Conservation (phyloP, 2,888 invertebrate genomes). For the Melinopterus prodromus region DNA sequence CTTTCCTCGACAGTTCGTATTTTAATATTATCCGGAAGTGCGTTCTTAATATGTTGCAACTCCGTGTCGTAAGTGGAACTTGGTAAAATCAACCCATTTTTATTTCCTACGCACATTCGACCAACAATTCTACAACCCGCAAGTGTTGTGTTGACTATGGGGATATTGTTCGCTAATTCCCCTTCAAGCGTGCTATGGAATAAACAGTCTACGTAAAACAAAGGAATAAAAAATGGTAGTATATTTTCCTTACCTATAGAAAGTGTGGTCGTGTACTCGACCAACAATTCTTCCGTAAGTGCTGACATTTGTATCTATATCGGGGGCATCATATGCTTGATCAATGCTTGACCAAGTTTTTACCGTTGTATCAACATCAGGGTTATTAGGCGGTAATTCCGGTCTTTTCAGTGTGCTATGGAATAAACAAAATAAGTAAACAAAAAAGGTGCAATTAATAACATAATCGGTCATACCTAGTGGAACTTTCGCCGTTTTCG, state of each 20-base stretch:
- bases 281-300: not conserved
- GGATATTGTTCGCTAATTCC: slow-evolving; percentile 91
- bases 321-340: not conserved
- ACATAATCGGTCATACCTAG: slow-evolving; percentile 70
- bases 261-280: not conserved
- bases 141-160: slow-evolving; percentile 93
- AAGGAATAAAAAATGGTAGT: not conserved
- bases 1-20: slow-evolving; percentile 96
- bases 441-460: not conserved
- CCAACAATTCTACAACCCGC: slow-evolving; percentile 96
- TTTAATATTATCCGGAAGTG: slow-evolving; percentile 90
- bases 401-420: slow-evolving; percentile 36
- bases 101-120: slow-evolving; percentile 91
- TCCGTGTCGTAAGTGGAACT: slow-evolving; percentile 87
- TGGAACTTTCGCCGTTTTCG: slow-evolving; percentile 97
- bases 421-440: slow-evolving; percentile 37
- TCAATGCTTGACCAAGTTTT: too few relatives aligned
- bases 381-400: too few relatives aligned
- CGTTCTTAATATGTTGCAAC: slow-evolving; percentile 89
- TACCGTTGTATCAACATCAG: too few relatives aligned
- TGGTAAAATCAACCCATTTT: slow-evolving; percentile 93
- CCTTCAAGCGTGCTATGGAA: slow-evolving; percentile 89
- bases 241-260: not conserved
- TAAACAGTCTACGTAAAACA: not conserved
- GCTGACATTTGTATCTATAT: not conserved